These are phyloP conservation scores for Parnassius glacialis DNA, from an alignment of 2,888 invertebrate genomes.

Conservation along the genomic window DNA sequence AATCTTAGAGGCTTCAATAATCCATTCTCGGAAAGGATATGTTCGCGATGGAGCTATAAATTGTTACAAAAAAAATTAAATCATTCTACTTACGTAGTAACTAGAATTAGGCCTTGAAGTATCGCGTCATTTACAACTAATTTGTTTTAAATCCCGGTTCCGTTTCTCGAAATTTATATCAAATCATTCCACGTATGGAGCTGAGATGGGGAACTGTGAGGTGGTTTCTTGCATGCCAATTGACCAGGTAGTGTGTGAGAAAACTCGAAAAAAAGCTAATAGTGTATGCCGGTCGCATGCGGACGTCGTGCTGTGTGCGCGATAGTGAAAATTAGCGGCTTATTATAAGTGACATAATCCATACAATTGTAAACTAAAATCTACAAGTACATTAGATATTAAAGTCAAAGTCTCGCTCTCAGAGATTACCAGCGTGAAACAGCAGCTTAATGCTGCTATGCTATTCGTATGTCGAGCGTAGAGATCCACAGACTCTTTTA, in stretches of 20 bases:
- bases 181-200: slow-evolving; percentile 54
- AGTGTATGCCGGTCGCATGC: slow-evolving; percentile 43
- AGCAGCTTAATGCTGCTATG: no score
- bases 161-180: slow-evolving; percentile 59
- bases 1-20: no score
- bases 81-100: slow-evolving; percentile 44
- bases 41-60: slow-evolving; percentile 22
- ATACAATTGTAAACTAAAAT: no score
- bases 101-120: slow-evolving; percentile 59
- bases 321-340: slow-evolving; percentile 47
- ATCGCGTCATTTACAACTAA: slow-evolving; percentile 46
- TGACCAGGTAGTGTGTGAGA: slow-evolving; percentile 53
- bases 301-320: slow-evolving; percentile 31
- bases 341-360: slow-evolving; percentile 2
- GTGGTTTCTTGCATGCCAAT: slow-evolving; percentile 54
- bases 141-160: slow-evolving; percentile 53
- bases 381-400: no score
- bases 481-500: no score
- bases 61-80: slow-evolving; percentile 39
- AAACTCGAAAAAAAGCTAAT: slow-evolving; percentile 53
- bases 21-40: slow-evolving; percentile 17
- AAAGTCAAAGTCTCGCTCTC: no score
- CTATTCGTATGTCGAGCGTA: no score
- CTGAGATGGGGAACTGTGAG: slow-evolving; percentile 50
- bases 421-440: no score